Evolutionary conservation across 1,140 invertebrate species (phyloP), one percentile per base, ranked within the genome.

Genomic region (Galendromus occidentalis): DNA sequence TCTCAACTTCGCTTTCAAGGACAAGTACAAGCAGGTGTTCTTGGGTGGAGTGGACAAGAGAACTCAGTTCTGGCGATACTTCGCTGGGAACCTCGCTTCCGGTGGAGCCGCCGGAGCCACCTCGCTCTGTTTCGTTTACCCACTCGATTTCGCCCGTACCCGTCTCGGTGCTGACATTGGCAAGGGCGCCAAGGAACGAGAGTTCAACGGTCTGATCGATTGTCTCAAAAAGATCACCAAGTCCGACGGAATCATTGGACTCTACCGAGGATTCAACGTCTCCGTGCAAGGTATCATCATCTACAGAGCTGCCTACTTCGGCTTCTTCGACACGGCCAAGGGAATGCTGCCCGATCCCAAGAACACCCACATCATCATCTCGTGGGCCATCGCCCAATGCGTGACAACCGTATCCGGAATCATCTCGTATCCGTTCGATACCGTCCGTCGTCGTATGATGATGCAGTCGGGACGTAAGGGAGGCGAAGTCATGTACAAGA

Each of bases 1-100:
- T 69, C 80, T 94, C 68, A 94, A 95, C 81, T 94, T 95, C 78
- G 88, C 90, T 69, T 93, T 93, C 80, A 93, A 94, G 79, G 88
- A 91, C 76, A 73, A 74, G 42, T 75, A 73, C 66, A 76, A 73
- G 64, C 71, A 75, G 65, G 71, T 88, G 63, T 90, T 90, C 79
- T 79, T 90, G 71, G 83, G 81, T 67, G 85, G 85, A 69, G 82
- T 90, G 68, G 86, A 91, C 78, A 88, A 89, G 78, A 83, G 86
- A 70, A 86, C 82, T 66, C 85, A 90, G 71, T 91, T 91, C 81
- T 86, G 85, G 83, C 82, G 82, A 73, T 88, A 87, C 72, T 91
- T 91, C 76, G 76, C 80, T 69, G 88, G 86, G 73, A 88, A 95
- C 78, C 81, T 96, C 71, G 86, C 87, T 44, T 89, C 90, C 68